Conservation (phyloP, 2,888 invertebrate genomes). For the Iphiclides podalirius region DNA sequence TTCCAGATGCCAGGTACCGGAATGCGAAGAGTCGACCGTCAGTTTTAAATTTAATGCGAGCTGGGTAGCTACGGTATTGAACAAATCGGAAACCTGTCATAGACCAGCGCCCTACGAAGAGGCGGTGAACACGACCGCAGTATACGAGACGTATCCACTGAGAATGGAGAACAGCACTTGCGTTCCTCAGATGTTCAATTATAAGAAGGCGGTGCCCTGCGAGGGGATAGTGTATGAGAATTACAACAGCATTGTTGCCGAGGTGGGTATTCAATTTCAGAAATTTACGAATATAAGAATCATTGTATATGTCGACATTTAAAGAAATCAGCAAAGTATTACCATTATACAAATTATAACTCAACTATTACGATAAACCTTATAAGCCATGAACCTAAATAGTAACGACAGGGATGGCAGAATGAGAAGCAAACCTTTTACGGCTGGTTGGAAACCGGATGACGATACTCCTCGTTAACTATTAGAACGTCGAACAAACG, state of each 20-base stretch:
- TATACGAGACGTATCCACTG: background rate
- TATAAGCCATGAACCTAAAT: no score
- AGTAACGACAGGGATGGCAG: no score
- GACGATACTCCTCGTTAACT: no score
- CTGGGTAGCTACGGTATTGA: conserved; percentile 71
- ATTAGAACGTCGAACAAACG: no score
- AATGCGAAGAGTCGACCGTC: conserved; percentile 47
- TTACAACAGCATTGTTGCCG: conserved; percentile 82
- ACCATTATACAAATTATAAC: no score
- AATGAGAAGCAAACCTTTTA: no score
- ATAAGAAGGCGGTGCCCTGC: conserved; percentile 59
- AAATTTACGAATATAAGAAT: no score
- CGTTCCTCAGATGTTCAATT: conserved; percentile 51
- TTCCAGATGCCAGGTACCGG: conserved; percentile 59
- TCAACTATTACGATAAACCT: no score
- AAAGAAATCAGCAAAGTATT: no score
- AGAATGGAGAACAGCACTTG: conserved; percentile 43
- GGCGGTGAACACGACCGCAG: conserved; percentile 14
- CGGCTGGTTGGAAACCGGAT: no score
- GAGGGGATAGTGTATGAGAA: conserved; percentile 79
- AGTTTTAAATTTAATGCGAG: conserved; percentile 58
- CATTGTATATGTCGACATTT: no score
- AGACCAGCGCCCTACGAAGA: conserved; percentile 40
- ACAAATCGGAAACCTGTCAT: conserved; percentile 60
- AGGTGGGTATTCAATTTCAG: conserved; percentile 67